Percentiles rank a stretch among this genome's conserved stretches.
phyloP scores from a whole-genome alignment of 2,797 vertebrate species.

The Lycodopsis pacificus region DNA sequence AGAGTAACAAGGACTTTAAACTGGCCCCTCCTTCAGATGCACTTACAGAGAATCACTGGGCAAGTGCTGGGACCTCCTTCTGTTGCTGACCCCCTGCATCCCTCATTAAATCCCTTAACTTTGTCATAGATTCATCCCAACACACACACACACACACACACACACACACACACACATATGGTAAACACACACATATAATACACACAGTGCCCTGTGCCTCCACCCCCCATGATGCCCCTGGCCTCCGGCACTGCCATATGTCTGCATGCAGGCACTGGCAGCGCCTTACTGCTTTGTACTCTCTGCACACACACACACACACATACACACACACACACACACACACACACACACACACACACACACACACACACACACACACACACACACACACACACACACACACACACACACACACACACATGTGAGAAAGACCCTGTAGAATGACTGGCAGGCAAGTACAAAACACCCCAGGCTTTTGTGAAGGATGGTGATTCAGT shows the following conservation, averaged over 20 bases:
- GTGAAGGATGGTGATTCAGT: constrained; percentile 38
- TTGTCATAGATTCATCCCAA: constrained; percentile 59
- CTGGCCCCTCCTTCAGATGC: constrained; percentile 54
- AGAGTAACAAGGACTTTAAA: constrained; percentile 57
- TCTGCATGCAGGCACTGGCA: constrained; percentile 67
- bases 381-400: constrained; percentile 41
- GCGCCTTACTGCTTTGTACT: constrained; percentile 60
- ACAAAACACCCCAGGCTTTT: constrained; percentile 37
- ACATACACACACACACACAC: constrained; percentile 37
- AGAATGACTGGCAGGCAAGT: constrained; percentile 52
- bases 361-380: constrained; percentile 43
- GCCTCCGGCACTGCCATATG: constrained; percentile 76
- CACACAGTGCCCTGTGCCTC: constrained; percentile 37
- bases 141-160: constrained; percentile 18
- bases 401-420: constrained; percentile 38
- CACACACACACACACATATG: constrained; percentile 6
- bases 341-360: constrained; percentile 41
- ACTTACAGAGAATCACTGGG: constrained; percentile 46
- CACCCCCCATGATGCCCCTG: constrained; percentile 59
- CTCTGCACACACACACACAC: constrained; percentile 41
- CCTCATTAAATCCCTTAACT: constrained; percentile 72
- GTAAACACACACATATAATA: constrained; percentile 32
- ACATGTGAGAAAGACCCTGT: constrained; percentile 44
- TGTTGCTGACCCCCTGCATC: constrained; percentile 55
- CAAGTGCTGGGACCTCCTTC: constrained; percentile 57